These are phyloP conservation scores for Centropus unirufus DNA, from an alignment of 2,113 vertebrate species.

Conservation along the genomic window DNA sequence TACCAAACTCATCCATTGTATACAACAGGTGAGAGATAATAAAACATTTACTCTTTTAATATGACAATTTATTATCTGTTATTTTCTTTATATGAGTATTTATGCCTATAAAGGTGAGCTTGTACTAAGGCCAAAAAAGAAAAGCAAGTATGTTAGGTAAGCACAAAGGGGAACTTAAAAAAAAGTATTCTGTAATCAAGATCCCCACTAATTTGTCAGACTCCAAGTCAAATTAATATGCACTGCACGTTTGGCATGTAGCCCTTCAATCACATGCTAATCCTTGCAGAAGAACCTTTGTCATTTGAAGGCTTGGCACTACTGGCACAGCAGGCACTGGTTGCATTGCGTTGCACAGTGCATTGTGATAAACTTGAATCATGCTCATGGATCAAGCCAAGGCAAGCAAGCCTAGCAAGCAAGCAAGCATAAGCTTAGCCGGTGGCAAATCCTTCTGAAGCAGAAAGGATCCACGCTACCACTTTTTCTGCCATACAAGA, in stretches of 20 bases:
- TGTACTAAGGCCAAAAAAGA: background rate
- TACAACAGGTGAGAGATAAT: background rate
- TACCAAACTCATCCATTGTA: background rate
- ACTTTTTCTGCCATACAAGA: background rate
- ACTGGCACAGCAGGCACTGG: rapidly evolving
- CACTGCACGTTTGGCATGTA: background rate
- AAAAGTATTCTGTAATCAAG: background rate
- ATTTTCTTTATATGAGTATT: background rate
- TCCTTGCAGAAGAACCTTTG: background rate
- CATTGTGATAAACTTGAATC: background rate
- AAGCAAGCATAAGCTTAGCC: background rate
- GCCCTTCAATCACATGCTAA: background rate
- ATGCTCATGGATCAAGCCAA: background rate
- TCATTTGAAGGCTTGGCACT: background rate
- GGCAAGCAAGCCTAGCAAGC: background rate
- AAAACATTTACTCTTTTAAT: background rate
- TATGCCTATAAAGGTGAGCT: background rate
- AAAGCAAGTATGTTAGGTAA: background rate
- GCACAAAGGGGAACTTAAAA: background rate
- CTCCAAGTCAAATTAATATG: background rate
- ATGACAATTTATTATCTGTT: background rate
- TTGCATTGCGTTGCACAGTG: rapidly evolving
- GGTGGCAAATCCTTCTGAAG: background rate
- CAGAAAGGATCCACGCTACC: background rate
- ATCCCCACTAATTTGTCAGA: background rate